Conservation (phyloP, 2,797 vertebrate species). For the Erpetoichthys calabaricus region DNA sequence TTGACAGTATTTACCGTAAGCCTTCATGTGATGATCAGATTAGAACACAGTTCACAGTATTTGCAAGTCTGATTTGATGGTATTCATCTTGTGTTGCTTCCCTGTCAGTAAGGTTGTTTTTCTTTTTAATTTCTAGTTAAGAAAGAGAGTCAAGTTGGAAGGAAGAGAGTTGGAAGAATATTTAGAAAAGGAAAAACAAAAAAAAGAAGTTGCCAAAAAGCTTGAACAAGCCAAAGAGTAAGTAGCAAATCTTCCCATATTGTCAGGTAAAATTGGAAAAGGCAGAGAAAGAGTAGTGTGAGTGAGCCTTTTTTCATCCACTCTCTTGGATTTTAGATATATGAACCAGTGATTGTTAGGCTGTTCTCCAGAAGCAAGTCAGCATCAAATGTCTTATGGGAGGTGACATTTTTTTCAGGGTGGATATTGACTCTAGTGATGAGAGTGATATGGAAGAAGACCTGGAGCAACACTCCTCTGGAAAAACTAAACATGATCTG, state of each 20-base stretch:
- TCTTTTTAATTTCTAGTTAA: slow-evolving; percentile 47
- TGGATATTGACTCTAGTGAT: slow-evolving; percentile 90
- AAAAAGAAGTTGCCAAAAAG: slow-evolving; percentile 95
- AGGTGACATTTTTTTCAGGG: slow-evolving; percentile 39
- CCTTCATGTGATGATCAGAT: too few relatives aligned
- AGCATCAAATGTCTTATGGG: not conserved
- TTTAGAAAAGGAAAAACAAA: slow-evolving; percentile 84
- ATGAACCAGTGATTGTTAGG: too few relatives aligned
- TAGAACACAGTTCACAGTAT: too few relatives aligned
- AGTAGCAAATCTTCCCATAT: slow-evolving; percentile 28
- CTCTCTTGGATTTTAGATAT: not conserved
- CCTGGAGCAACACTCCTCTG: slow-evolving; percentile 69
- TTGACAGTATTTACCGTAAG: too few relatives aligned
- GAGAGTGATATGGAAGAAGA: slow-evolving; percentile 92
- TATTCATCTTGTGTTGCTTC: too few relatives aligned
- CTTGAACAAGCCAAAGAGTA: slow-evolving; percentile 95
- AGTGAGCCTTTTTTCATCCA: not conserved
- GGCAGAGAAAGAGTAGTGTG: not conserved
- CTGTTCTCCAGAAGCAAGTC: too few relatives aligned
- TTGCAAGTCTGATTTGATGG: too few relatives aligned
- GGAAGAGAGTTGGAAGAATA: slow-evolving; percentile 91
- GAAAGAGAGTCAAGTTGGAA: slow-evolving; percentile 88
- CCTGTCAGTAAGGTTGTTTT: not conserved
- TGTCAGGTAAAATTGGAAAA: not conserved
- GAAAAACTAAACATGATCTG: slow-evolving; percentile 89